phyloP scores from a whole-genome alignment of 2,888 invertebrate species.

The Drosophila sordidula region DNA sequence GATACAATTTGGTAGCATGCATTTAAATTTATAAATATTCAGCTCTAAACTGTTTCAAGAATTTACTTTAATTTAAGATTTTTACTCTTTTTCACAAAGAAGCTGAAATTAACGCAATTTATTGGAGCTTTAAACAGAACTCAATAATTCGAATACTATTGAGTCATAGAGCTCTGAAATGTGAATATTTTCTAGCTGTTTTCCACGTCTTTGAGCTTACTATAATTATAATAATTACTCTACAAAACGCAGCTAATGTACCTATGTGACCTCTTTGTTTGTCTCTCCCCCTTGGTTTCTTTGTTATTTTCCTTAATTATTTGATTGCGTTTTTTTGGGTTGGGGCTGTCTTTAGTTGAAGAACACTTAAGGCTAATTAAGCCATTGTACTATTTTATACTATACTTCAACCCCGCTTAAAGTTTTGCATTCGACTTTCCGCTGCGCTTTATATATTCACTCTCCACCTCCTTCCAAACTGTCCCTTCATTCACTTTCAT shows the following conservation, averaged over 20 bases:
- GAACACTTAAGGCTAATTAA: constrained; percentile 36
- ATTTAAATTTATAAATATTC: too few species aligned
- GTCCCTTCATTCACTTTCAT: background rate
- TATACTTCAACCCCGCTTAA: constrained; percentile 1
- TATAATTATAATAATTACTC: constrained; percentile 17
- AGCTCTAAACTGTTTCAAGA: too few species aligned
- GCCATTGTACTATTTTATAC: constrained; percentile 18
- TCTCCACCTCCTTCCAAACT: too few species aligned
- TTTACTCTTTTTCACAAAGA: too few species aligned
- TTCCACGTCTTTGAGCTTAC: background rate
- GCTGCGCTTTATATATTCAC: background rate
- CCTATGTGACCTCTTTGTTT: too few species aligned
- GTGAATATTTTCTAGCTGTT: background rate
- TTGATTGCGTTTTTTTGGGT: constrained; percentile 12
- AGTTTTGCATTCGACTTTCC: background rate
- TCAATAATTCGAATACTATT: too few species aligned
- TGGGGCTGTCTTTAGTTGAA: constrained; percentile 9
- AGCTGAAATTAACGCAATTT: too few species aligned
- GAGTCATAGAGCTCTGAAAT: background rate
- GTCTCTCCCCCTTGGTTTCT: background rate
- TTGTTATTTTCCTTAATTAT: constrained; percentile 13
- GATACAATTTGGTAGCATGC: too few species aligned
- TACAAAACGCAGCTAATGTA: constrained; percentile 1
- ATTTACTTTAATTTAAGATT: too few species aligned
- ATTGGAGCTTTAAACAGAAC: too few species aligned